Evolutionary conservation across 2,888 invertebrate species (phyloP).

Genomic region (Graphium colonna): DNA sequence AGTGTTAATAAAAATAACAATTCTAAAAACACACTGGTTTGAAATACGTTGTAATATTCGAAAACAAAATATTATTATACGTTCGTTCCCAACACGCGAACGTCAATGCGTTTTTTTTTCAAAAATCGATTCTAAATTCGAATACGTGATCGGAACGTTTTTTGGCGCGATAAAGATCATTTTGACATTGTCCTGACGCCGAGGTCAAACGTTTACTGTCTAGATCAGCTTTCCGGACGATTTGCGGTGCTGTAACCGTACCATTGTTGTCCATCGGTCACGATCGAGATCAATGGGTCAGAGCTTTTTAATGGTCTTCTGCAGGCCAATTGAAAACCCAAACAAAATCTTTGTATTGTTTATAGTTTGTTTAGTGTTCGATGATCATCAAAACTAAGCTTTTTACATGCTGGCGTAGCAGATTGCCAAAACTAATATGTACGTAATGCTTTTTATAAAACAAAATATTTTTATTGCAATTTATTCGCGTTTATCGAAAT

Average conservation of each 20-base stretch:
- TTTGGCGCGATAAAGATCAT: conserved; percentile 1
- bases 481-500: too few relatives aligned
- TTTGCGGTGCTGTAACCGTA: conserved; percentile 45
- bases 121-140: neutral
- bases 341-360: conserved; percentile 5
- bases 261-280: conserved; percentile 60
- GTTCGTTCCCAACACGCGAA: neutral
- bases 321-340: conserved; percentile 34
- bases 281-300: conserved; percentile 62
- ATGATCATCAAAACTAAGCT: conserved; percentile 23
- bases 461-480: too few relatives aligned
- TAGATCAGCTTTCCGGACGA: conserved; percentile 46
- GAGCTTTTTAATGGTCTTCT: conserved; percentile 42
- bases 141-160: too few relatives aligned
- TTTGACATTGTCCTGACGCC: conserved; percentile 47
- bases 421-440: too few relatives aligned
- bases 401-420: too few relatives aligned
- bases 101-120: conserved; percentile 2
- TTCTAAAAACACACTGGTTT: too few relatives aligned
- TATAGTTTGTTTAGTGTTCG: conserved; percentile 10
- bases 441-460: too few relatives aligned
- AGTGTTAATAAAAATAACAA: neutral
- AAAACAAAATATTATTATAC: too few relatives aligned
- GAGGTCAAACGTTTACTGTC: conserved; percentile 46
- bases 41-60: too few relatives aligned